These are phyloP conservation scores for Hirudinaria manillensis DNA, from an alignment of 2,888 invertebrate species.

Conservation along the genomic window DNA sequence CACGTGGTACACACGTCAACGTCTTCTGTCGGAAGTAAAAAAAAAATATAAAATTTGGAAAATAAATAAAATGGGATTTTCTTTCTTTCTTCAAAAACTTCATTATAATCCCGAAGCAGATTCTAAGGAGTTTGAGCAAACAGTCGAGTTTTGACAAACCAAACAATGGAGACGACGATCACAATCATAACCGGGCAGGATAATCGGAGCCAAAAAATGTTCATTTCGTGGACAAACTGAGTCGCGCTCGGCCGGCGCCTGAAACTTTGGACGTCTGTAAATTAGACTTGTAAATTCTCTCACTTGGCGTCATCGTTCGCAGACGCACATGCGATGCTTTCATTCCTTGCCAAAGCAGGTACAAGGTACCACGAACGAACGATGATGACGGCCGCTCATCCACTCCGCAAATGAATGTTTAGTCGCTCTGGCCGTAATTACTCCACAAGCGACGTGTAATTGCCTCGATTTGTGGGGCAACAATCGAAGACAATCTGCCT, in stretches of 20 bases:
- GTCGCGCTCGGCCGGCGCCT: conserved; percentile 8
- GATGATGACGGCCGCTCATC: too few species aligned
- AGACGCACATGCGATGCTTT: too few species aligned
- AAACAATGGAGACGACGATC: conserved; percentile 2
- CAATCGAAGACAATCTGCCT: too few species aligned
- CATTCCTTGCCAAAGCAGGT: too few species aligned
- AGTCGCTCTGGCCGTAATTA: too few species aligned
- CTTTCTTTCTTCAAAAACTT: too few species aligned
- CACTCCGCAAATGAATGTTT: too few species aligned
- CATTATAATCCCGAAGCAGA: neutral
- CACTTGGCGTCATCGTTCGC: neutral
- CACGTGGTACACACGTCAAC: neutral
- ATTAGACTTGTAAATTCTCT: conserved; percentile 24
- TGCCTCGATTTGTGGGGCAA: too few species aligned
- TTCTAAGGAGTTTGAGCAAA: conserved; percentile 4
- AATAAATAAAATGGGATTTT: neutral
- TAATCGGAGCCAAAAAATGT: conserved; percentile 15
- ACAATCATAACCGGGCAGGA: neutral
- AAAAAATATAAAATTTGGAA: neutral
- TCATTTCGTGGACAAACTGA: conserved; percentile 14
- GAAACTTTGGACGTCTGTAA: conserved; percentile 23
- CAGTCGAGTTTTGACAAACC: neutral
- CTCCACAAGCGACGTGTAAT: too few species aligned
- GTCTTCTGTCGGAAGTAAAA: too few species aligned
- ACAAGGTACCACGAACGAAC: too few species aligned